phyloP scores from a whole-genome alignment of 1,140 invertebrate species.

The Orussus abietinus region DNA sequence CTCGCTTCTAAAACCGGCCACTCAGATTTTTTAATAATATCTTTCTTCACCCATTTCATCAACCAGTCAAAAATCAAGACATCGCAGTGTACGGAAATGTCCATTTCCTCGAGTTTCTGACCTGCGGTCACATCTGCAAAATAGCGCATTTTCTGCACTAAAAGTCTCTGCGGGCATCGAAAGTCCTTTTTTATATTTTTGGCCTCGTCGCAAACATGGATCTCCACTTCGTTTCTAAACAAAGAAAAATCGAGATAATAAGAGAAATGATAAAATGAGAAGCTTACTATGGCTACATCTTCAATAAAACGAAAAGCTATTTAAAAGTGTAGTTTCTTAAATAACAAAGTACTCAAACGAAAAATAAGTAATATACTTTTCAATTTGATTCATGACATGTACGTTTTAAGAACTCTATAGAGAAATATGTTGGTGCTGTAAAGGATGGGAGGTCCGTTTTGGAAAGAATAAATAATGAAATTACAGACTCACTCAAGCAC shows the following conservation, averaged over 20 bases:
- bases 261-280: too few relatives aligned
- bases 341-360: too few relatives aligned
- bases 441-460: too few relatives aligned
- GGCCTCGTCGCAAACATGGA: conserved; percentile 83
- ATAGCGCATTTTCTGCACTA: conserved; percentile 90
- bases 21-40: conserved; percentile 61
- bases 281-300: too few relatives aligned
- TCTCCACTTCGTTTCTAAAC: conserved; percentile 74
- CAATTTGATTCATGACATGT: too few relatives aligned
- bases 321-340: too few relatives aligned
- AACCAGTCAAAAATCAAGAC: conserved; percentile 92
- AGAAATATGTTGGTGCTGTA: too few relatives aligned
- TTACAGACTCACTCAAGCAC: conserved; percentile 44
- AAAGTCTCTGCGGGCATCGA: conserved; percentile 75
- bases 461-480: too few relatives aligned
- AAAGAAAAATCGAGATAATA: conserved; percentile 12
- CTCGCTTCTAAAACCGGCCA: conserved; percentile 74
- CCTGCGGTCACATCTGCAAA: conserved; percentile 85
- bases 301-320: too few relatives aligned
- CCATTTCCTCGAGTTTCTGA: conserved; percentile 87
- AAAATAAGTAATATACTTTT: too few relatives aligned
- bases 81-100: conserved; percentile 94
- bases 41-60: conserved; percentile 89
- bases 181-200: conserved; percentile 86
- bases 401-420: too few relatives aligned